A percentile compares a stretch with the other conserved stretches of the same genome.
These are phyloP conservation scores for Anoncus sp. DNA, from an alignment of 2,888 invertebrate species.

Conservation along the genomic window DNA sequence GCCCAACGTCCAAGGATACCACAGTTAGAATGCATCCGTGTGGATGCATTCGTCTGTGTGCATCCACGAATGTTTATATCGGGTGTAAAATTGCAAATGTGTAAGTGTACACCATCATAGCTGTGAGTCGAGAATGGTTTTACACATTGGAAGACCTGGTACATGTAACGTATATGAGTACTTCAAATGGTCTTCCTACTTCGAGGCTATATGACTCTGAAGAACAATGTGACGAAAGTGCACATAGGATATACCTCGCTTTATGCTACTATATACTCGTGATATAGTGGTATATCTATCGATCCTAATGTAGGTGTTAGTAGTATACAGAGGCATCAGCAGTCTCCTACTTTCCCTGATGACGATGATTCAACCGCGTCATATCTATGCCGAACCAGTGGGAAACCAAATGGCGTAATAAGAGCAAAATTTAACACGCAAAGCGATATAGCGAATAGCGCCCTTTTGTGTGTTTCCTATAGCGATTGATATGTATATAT, in stretches of 20 bases:
- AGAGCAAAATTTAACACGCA: background rate
- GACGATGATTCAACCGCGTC: background rate
- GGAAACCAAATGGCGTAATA: background rate
- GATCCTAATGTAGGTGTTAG: slow-evolving; percentile 10
- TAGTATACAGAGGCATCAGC: background rate
- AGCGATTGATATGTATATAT: background rate
- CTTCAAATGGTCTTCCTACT: slow-evolving; percentile 20
- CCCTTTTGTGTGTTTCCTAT: background rate
- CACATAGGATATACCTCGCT: background rate
- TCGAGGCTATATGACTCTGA: background rate
- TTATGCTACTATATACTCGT: no score
- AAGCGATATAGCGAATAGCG: background rate
- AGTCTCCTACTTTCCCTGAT: background rate
- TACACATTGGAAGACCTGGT: background rate
- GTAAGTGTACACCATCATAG: background rate
- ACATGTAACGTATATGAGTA: slow-evolving; percentile 3
- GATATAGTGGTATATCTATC: background rate
- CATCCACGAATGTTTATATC: slow-evolving; percentile 3
- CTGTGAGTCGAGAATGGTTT: slow-evolving; percentile 1
- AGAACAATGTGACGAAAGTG: slow-evolving; percentile 22
- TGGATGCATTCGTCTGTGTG: background rate
- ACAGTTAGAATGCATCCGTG: slow-evolving; percentile 13
- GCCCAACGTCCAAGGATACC: slow-evolving; percentile 19
- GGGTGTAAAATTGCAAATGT: background rate
- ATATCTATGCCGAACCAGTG: background rate